Conservation (phyloP, 1,140 invertebrate species). For the Brachionus manjavacas region DNA sequence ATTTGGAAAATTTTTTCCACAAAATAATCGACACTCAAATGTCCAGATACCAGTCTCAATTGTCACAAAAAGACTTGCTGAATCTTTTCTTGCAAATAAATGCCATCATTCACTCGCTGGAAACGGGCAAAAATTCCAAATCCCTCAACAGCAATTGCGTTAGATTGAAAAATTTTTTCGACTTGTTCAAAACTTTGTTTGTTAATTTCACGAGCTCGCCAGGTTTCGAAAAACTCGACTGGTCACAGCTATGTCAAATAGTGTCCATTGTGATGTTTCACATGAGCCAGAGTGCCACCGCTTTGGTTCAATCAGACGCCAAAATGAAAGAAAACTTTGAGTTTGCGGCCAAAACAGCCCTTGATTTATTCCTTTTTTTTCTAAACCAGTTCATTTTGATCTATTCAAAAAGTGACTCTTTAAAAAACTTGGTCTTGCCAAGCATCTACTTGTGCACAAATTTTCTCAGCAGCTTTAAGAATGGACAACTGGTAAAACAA, state of each 20-base stretch:
- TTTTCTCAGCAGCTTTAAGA: not conserved
- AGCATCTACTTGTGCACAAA: not conserved
- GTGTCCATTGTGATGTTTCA: constrained; percentile 1
- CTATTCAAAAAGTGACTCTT: not conserved
- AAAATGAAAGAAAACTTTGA: constrained; percentile 23
- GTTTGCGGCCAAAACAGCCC: not conserved
- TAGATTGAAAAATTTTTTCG: not conserved
- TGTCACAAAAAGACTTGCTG: constrained; percentile 33
- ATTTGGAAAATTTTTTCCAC: constrained; percentile 41
- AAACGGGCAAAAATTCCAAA: constrained; percentile 10
- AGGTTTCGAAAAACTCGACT: not conserved
- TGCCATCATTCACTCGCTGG: not conserved
- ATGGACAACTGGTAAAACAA: not conserved
- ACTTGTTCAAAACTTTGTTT: constrained; percentile 1
- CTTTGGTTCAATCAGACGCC: not conserved
- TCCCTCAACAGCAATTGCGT: not conserved
- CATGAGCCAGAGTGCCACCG: not conserved
- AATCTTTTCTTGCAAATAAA: constrained; percentile 14
- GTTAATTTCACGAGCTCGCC: not conserved
- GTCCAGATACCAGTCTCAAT: not conserved
- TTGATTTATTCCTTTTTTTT: constrained; percentile 8
- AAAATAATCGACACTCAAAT: constrained; percentile 19
- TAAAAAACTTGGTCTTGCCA: not conserved
- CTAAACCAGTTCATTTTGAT: not conserved
- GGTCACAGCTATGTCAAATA: not conserved